phyloP scores from a whole-genome alignment of 2,888 invertebrate genomes.

The Monoplex corrugatus region DNA sequence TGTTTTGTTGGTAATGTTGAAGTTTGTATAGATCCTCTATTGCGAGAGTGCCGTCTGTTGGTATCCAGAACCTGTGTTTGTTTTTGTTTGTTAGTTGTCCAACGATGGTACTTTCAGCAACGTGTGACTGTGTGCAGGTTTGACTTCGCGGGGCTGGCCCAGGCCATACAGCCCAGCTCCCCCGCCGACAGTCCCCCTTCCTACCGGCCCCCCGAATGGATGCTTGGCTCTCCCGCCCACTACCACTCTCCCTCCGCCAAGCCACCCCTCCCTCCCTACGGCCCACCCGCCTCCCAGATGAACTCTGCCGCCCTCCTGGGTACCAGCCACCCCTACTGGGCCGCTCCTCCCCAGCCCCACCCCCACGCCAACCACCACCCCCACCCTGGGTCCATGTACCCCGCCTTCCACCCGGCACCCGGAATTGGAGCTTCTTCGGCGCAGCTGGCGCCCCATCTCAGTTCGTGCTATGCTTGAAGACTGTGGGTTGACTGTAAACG shows the following conservation, averaged over 20 bases:
- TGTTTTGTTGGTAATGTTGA: no score
- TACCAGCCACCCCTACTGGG: constrained; percentile 41
- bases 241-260: constrained; percentile 1
- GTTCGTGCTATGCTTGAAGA: constrained; percentile 45
- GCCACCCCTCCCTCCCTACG: constrained; percentile 7
- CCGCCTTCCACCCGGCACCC: constrained; percentile 37
- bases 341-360: constrained; percentile 26
- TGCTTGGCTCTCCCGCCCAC: constrained; percentile 84
- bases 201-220: constrained; percentile 97
- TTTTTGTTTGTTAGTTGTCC: constrained; percentile 13
- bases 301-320: constrained; percentile 49
- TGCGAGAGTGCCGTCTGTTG: no score
- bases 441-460: constrained; percentile 41
- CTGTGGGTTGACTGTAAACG: no score
- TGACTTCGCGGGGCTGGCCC: constrained; percentile 95
- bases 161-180: constrained; percentile 86
- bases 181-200: constrained; percentile 88
- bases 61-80: neutral
- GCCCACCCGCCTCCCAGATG: constrained; percentile 50
- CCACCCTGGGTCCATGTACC: constrained; percentile 40
- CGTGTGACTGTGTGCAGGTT: constrained; percentile 84
- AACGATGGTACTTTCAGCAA: neutral
- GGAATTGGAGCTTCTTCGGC: constrained; percentile 28
- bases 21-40: no score
- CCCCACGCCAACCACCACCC: constrained; percentile 53